phyloP scores from a whole-genome alignment of 2,113 vertebrate species.

The Calidris pygmaea region DNA sequence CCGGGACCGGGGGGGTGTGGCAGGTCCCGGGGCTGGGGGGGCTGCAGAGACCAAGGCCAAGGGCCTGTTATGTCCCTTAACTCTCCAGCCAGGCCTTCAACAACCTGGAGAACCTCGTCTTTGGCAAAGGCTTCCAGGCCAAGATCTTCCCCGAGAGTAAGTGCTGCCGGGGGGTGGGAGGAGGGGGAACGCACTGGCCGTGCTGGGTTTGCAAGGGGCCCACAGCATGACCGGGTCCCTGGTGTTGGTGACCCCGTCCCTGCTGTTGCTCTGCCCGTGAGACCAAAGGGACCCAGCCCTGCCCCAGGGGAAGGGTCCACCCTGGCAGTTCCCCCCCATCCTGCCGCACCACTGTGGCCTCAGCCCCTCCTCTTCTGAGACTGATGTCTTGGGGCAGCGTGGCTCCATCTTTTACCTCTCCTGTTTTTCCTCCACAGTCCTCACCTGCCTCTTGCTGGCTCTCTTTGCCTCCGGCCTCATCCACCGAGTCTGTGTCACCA shows the following conservation, averaged over 20 bases:
- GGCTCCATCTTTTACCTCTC: not conserved
- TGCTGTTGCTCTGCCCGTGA: rapidly evolving
- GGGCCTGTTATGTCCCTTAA: constrained; percentile 67
- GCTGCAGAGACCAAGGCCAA: not conserved
- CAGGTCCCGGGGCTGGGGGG: not conserved
- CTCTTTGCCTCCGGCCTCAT: constrained; percentile 94
- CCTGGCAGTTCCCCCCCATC: not conserved
- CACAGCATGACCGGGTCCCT: too few relatives aligned
- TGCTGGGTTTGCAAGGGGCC: not conserved
- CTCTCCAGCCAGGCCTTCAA: constrained; percentile 85
- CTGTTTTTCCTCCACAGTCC: constrained; percentile 69
- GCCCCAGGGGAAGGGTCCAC: not conserved
- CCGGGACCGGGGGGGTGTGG: not conserved
- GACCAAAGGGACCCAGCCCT: not conserved
- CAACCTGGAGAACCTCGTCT: constrained; percentile 94
- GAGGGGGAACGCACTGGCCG: rapidly evolving
- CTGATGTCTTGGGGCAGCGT: rapidly evolving
- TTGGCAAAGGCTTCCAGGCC: constrained; percentile 96
- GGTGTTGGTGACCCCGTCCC: too few relatives aligned
- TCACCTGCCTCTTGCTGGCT: constrained; percentile 86
- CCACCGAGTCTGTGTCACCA: constrained; percentile 95
- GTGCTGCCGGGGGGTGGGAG: constrained; percentile 6
- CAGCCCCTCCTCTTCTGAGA: not conserved
- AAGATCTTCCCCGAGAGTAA: constrained; percentile 97
- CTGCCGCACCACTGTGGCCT: not conserved